Evolutionary conservation across 2,113 vertebrate species (phyloP).

Genomic region (Odontesthes bonariensis): DNA sequence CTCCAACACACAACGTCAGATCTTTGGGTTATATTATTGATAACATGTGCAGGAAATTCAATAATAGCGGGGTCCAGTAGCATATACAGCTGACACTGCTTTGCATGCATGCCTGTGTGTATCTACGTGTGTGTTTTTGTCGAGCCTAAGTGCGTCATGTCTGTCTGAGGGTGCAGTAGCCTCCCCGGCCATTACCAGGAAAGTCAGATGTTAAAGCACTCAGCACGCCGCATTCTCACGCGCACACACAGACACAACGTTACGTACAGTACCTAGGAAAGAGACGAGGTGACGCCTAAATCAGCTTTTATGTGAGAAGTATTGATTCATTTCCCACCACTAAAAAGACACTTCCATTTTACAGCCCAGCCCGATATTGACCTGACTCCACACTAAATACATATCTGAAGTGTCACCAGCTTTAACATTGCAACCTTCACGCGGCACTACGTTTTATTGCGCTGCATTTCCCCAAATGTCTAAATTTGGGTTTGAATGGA

Average conservation of each 20-base stretch:
- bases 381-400: conserved; percentile 63
- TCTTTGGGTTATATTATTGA: conserved; percentile 45
- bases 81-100: conserved; percentile 57
- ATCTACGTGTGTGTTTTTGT: conserved; percentile 30
- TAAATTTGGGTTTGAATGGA: conserved; percentile 59
- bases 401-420: conserved; percentile 31
- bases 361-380: conserved; percentile 60
- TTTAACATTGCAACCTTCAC: conserved; percentile 37
- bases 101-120: conserved; percentile 24
- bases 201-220: conserved; percentile 79
- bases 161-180: conserved; percentile 59
- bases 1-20: conserved; percentile 11
- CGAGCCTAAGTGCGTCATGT: conserved; percentile 65
- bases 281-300: conserved; percentile 62
- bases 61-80: conserved; percentile 50
- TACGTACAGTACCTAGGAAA: conserved; percentile 62
- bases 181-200: conserved; percentile 73
- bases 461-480: conserved; percentile 34
- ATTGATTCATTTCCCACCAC: conserved; percentile 71
- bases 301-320: conserved; percentile 69
- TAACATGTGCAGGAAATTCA: conserved; percentile 54
- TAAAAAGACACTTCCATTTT: conserved; percentile 62
- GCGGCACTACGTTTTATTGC: conserved; percentile 48
- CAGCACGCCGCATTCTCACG: conserved; percentile 20
- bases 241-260: conserved; percentile 35